These are phyloP conservation scores for Anguilla anguilla DNA, from an alignment of 2,797 vertebrate genomes.

Conservation along the genomic window DNA sequence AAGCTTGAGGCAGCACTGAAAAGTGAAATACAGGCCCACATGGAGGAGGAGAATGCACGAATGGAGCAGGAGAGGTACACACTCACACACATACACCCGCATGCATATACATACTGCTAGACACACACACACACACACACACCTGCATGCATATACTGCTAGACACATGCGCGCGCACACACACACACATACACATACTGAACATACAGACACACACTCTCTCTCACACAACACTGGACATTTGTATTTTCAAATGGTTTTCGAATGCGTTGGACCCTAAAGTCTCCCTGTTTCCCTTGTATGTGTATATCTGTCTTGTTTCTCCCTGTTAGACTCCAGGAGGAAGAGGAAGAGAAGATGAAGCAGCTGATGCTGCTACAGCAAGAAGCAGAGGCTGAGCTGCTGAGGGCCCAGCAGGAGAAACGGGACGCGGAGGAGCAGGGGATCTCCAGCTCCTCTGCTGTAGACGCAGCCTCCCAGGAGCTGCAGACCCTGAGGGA, in stretches of 20 bases:
- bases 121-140: conserved; percentile 36
- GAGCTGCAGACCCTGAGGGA: conserved; percentile 68
- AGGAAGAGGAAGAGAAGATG: conserved; percentile 72
- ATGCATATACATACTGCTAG: neutral
- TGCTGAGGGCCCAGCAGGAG: conserved; percentile 29
- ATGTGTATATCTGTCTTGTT: neutral
- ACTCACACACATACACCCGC: conserved; percentile 20
- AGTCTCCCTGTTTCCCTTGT: neutral
- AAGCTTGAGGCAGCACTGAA: conserved; percentile 73
- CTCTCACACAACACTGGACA: neutral
- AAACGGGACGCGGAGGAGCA: neutral
- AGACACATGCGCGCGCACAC: neutral
- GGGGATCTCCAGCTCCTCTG: conserved; percentile 45
- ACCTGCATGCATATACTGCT: neutral
- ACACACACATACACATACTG: conserved; percentile 24
- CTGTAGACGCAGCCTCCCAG: conserved; percentile 64
- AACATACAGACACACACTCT: conserved; percentile 1
- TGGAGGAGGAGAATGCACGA: conserved; percentile 73
- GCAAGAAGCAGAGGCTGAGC: conserved; percentile 59
- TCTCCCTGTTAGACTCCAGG: conserved; percentile 59
- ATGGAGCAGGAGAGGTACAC: conserved; percentile 58
- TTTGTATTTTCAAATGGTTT: neutral
- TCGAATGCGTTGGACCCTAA: neutral
- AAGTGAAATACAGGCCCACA: conserved; percentile 73
- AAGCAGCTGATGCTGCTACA: conserved; percentile 66